Evolutionary conservation across 2,888 invertebrate species (phyloP).

Genomic region (Leptogaster cylindrica): DNA sequence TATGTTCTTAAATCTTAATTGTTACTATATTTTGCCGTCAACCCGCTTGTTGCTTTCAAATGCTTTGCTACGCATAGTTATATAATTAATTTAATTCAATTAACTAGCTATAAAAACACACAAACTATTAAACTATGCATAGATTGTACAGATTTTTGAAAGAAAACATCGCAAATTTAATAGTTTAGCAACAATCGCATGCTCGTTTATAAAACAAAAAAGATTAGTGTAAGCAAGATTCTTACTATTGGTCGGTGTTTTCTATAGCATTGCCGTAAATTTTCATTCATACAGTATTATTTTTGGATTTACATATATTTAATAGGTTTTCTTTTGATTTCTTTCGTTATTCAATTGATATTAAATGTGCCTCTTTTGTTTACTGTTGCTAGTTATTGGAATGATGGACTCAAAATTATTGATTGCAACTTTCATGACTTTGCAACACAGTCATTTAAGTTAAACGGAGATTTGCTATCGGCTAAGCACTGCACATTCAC

Average conservation of each 20-base stretch:
- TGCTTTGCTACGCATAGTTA: slow-evolving; percentile 2
- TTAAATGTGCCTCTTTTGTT: slow-evolving; percentile 20
- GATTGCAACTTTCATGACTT: too few relatives aligned
- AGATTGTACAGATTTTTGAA: background rate
- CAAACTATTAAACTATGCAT: too few relatives aligned
- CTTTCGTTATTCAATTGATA: slow-evolving; percentile 40
- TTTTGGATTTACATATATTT: slow-evolving; percentile 48
- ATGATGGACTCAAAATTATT: slow-evolving; percentile 13
- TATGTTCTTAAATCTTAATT: too few relatives aligned
- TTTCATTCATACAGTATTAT: slow-evolving; percentile 52
- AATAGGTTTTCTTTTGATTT: slow-evolving; percentile 54
- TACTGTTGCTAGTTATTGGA: slow-evolving; percentile 50
- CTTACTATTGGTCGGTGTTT: slow-evolving; percentile 13
- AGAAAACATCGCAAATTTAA: background rate
- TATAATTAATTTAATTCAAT: too few relatives aligned
- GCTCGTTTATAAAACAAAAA: background rate
- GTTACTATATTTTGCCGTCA: background rate
- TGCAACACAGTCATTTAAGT: too few relatives aligned
- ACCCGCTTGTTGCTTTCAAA: slow-evolving; percentile 16
- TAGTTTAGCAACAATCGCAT: slow-evolving; percentile 13
- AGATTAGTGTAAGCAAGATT: background rate
- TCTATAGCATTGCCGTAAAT: slow-evolving; percentile 48
- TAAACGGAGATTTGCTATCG: too few relatives aligned
- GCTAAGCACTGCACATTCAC: too few relatives aligned
- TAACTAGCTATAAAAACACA: too few relatives aligned